Base-by-base conservation (phyloP, 2,797 vertebrate genomes). In the Lateolabrax maculatus region DNA sequence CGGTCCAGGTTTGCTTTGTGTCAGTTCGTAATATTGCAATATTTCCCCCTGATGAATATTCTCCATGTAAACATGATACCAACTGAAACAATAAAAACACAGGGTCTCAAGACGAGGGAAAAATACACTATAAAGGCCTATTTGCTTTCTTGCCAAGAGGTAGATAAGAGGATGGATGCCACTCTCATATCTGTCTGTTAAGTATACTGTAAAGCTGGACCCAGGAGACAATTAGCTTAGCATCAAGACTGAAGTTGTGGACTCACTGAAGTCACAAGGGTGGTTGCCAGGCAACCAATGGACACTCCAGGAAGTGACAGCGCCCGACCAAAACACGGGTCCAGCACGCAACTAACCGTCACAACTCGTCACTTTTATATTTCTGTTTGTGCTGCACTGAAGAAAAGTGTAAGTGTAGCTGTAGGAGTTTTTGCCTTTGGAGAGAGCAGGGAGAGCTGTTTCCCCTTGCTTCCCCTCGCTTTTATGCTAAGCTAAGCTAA, bases 21-120 rank as follows among this genome's bases (percentile, higher is more conserved):
- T 36, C 48, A 61, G n/a, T 65, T 53, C 56, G 23, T 12, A 49
- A 27, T 57, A 67, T 75, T 61, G 23, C 16, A 49, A 27, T 57
- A 67, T 75, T 8, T 52, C 5, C 18, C 34, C 51, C 43, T 34
- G 19, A 55, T 53, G 31, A 25, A 39, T 48, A 41, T 48, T 75
- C 39, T 41, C 29, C 23, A 25, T 52, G 27, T 43, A n/a, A 57
- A 51, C 23, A 52, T 19, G 37, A 48, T 23, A 60, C 56, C 9
- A 43, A 16, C 36, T 21, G 16, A 64, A 77, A 53, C 52, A 21
- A 51, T 72, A 27, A 27, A 27, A 37, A 39, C 31, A 60, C n/a
- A 34, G 29, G n/a, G 27, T 23, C 21, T 51, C 18, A 29, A 7
- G 46, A 62, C 49, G 8, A 29, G 6, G 25, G 25, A 4, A 10